These are phyloP conservation scores for Ericerus pela DNA, from an alignment of 1,140 invertebrate genomes.

Conservation along the genomic window DNA sequence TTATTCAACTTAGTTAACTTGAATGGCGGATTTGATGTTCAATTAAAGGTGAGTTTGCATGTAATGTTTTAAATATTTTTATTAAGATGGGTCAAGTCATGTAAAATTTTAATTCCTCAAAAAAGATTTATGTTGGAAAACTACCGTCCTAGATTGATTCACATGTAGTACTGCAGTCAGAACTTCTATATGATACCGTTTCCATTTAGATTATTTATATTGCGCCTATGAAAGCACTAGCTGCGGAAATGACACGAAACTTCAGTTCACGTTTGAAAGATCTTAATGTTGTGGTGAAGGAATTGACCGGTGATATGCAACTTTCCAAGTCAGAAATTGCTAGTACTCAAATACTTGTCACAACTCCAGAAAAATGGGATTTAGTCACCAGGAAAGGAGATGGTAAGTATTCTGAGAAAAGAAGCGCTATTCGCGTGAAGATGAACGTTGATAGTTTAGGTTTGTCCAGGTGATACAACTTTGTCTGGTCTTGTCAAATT, in stretches of 20 bases:
- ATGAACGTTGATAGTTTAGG: conserved; percentile 3
- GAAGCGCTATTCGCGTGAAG: neutral
- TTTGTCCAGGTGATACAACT: conserved; percentile 62
- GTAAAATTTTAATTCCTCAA: neutral
- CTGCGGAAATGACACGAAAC: conserved; percentile 93
- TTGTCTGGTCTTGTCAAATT: conserved; percentile 81
- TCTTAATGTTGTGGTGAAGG: conserved; percentile 68
- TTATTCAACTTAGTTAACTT: too few relatives aligned
- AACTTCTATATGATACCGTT: too few relatives aligned
- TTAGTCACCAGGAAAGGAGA: conserved; percentile 91
- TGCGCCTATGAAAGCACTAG: conserved; percentile 98
- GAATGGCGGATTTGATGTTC: too few relatives aligned
- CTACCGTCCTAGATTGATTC: neutral
- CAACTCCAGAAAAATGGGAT: conserved; percentile 99
- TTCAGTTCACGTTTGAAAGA: conserved; percentile 64
- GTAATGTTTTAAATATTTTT: too few relatives aligned
- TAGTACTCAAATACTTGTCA: conserved; percentile 94
- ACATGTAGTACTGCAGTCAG: too few relatives aligned
- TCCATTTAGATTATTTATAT: conserved; percentile 79
- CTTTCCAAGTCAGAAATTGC: conserved; percentile 87
- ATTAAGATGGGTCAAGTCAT: neutral
- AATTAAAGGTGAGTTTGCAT: too few relatives aligned
- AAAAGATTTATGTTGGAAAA: neutral
- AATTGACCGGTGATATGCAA: conserved; percentile 97
- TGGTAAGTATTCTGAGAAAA: conserved; percentile 25